Base-by-base conservation (phyloP, 2,113 vertebrate species). In the Festucalex cinctus region DNA sequence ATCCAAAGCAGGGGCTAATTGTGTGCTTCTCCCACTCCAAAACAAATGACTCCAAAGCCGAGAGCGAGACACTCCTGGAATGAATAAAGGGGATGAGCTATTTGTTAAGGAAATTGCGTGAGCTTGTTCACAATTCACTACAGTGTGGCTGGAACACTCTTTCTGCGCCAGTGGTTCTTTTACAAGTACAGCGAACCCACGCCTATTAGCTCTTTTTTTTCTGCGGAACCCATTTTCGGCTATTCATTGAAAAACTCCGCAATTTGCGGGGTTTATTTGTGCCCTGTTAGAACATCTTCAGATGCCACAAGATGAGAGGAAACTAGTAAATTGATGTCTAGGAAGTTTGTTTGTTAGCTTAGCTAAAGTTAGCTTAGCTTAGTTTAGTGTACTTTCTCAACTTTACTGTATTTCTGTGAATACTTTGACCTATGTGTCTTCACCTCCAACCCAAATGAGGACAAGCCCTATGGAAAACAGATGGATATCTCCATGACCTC, bases 1-100 rank as follows among this genome's bases (percentile, higher is more conserved):
- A 86, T 86, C 82, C 82, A 87, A 85, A 88, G 79, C 85, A 83
- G 84, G 76, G 74, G 82, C 79, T 88, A 88, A 90, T 88, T 87
- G 85, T 88, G 78, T 72, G 73, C 79, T 78, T 85, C 79, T 73
- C 78, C 24, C 83, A 81, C 80, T 84, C 79, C 78, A 89, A 85
- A 57, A 85, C 85, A 89, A 90, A 90, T 84, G 85, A 86, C 69
- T 66, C 59, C 20, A 57, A 57, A 57, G 66, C 36, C 68, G 39
- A 66, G 68, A 41, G 66, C 6, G 68, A 13, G 60, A 22, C 67
- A 67, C 48, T 73, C 72, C 12, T 69, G 71, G 62, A 78, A 68
- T 66, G 76, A 83, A 76, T 69, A 67, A 75, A 57, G 67, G 77
- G 73, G 69, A 82, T 54, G 64, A 71, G 41, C 67, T 80, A 79